These are phyloP conservation scores for Hippocampus comes DNA, from an alignment of 2,113 vertebrate genomes.

Conservation along the genomic window DNA sequence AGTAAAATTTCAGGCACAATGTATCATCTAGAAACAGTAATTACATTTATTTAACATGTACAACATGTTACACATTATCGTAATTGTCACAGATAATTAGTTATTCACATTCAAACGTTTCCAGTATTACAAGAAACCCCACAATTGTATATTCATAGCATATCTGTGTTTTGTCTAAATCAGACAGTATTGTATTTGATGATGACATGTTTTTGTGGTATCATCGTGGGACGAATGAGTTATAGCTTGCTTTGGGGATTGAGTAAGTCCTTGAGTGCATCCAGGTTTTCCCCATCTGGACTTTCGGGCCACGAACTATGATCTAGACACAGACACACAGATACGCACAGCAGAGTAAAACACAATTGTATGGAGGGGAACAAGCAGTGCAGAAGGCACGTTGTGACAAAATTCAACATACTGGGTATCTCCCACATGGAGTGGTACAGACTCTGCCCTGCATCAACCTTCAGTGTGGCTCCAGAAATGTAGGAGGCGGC, in stretches of 20 bases:
- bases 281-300: conserved; percentile 79
- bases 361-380: neutral
- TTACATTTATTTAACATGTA: neutral
- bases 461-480: conserved; percentile 81
- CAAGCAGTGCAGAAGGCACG: neutral
- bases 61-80: neutral
- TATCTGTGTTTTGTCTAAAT: neutral
- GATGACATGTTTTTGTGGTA: neutral
- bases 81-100: neutral
- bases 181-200: neutral
- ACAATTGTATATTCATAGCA: neutral
- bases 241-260: conserved; percentile 69
- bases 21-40: neutral
- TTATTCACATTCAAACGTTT: neutral
- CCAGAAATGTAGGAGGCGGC: conserved; percentile 87
- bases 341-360: neutral
- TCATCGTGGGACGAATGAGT: neutral
- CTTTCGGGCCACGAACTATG: conserved; percentile 78
- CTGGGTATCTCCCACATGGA: conserved; percentile 72
- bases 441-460: conserved; percentile 78
- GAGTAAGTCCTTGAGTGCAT: conserved; percentile 70
- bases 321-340: conserved; percentile 64
- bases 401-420: conserved; percentile 42
- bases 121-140: neutral
- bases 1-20: neutral